phyloP scores from a whole-genome alignment of 2,113 vertebrate species.

The Recurvirostra avosetta region DNA sequence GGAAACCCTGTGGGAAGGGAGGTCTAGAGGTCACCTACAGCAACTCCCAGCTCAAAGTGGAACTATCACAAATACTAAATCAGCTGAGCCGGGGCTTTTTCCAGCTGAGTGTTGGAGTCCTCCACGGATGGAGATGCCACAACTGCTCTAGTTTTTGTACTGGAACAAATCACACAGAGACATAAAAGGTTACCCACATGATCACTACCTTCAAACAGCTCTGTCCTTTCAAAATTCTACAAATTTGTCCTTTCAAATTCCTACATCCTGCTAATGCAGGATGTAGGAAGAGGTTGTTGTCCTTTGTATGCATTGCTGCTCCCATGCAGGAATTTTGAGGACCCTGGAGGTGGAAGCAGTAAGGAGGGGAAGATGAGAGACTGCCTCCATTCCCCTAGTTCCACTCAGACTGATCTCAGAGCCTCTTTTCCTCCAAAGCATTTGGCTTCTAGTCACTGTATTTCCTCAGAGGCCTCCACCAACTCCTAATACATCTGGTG shows the following conservation, averaged over 20 bases:
- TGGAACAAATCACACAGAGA: not conserved
- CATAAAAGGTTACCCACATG: not conserved
- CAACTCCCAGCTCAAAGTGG: not conserved
- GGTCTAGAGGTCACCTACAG: not conserved
- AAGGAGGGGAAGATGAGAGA: not conserved
- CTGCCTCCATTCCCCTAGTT: not conserved
- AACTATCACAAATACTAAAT: not conserved
- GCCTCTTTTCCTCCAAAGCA: not conserved
- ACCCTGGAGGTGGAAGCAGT: not conserved
- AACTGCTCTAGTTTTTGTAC: not conserved
- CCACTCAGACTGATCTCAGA: not conserved
- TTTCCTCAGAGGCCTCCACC: not conserved
- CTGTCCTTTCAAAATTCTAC: not conserved
- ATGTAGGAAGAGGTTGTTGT: not conserved
- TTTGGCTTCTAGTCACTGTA: rapidly evolving
- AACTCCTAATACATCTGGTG: not conserved
- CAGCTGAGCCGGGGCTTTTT: not conserved
- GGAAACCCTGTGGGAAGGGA: not conserved
- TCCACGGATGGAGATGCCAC: not conserved
- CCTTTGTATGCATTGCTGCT: not conserved
- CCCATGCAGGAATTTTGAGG: not conserved
- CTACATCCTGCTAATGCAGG: not conserved
- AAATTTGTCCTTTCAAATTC: too few species aligned
- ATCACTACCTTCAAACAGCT: not conserved
- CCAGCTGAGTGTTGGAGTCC: not conserved